Conservation (phyloP, 64 coral and sea anemone genomes). For the Acropora tenuis region DNA sequence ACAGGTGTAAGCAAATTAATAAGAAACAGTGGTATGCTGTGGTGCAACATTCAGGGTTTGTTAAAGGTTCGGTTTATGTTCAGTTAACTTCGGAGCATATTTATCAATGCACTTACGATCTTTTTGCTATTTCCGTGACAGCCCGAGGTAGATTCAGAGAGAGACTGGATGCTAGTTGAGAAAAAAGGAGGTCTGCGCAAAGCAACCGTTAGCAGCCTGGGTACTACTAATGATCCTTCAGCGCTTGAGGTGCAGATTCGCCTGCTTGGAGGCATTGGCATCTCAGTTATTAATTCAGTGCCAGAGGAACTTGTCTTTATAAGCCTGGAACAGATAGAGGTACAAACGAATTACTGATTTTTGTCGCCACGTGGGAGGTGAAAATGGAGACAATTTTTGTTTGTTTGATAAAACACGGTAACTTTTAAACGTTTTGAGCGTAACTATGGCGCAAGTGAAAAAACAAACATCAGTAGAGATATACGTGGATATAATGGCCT, state of each 20-base stretch:
- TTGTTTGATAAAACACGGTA: too few species aligned
- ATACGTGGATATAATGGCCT: too few species aligned
- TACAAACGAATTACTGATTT: background rate
- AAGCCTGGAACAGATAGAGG: constrained; percentile 90
- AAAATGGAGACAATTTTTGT: too few species aligned
- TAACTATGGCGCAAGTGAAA: too few species aligned
- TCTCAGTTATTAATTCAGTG: constrained; percentile 88
- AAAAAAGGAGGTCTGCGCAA: constrained; percentile 73
- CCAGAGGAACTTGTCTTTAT: constrained; percentile 92
- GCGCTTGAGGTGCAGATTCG: constrained; percentile 87
- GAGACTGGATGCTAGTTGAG: constrained; percentile 94
- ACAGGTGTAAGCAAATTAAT: too few species aligned
- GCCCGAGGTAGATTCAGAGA: constrained; percentile 64
- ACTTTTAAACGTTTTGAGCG: too few species aligned
- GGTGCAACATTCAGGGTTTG: too few species aligned
- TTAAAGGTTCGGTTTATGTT: too few species aligned
- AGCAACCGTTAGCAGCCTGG: constrained; percentile 68
- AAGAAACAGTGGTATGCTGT: too few species aligned
- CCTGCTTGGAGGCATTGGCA: constrained; percentile 90
- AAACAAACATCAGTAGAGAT: too few species aligned
- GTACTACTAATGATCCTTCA: constrained; percentile 4
- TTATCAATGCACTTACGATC: background rate
- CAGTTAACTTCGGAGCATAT: background rate
- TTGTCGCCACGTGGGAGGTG: too few species aligned
- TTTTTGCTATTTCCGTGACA: background rate